phyloP scores from a whole-genome alignment of 2,113 vertebrate species.

The Gopherus evgoodei region DNA sequence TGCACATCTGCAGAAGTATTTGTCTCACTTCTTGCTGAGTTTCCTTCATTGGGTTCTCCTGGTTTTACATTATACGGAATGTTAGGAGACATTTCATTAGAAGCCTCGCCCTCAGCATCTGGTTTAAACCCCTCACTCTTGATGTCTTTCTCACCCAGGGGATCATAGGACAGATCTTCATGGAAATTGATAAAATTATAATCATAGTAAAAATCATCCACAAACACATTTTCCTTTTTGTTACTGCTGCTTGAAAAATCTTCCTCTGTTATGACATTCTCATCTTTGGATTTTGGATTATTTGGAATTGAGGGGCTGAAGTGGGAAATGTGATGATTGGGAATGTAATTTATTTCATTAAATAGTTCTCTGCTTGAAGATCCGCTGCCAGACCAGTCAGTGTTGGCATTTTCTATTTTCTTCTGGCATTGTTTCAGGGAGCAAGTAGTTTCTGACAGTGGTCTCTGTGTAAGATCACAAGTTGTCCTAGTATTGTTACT shows the following conservation, averaged over 20 bases:
- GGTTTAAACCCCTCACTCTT: not conserved
- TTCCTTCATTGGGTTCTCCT: not conserved
- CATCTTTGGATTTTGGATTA: conserved; percentile 44
- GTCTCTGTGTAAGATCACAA: conserved; percentile 82
- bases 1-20: not conserved
- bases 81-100: not conserved
- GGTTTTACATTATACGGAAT: conserved; percentile 5
- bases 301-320: conserved; percentile 39
- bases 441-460: conserved; percentile 71
- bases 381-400: conserved; percentile 92
- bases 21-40: rapidly evolving
- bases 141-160: conserved; percentile 54
- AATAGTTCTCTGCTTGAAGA: conserved; percentile 86
- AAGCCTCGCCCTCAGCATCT: not conserved
- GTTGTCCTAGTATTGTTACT: conserved; percentile 72
- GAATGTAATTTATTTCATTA: conserved; percentile 85
- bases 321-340: conserved; percentile 49
- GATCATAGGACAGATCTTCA: conserved; percentile 87
- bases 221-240: conserved; percentile 79
- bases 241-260: conserved; percentile 77
- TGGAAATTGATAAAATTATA: conserved; percentile 99
- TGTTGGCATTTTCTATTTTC: conserved; percentile 33
- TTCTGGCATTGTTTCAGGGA: conserved; percentile 73
- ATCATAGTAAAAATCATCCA: conserved; percentile 98
- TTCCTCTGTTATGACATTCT: conserved; percentile 77